These are phyloP conservation scores for Tachuris rubrigastra DNA, from an alignment of 2,113 vertebrate genomes.

Conservation along the genomic window DNA sequence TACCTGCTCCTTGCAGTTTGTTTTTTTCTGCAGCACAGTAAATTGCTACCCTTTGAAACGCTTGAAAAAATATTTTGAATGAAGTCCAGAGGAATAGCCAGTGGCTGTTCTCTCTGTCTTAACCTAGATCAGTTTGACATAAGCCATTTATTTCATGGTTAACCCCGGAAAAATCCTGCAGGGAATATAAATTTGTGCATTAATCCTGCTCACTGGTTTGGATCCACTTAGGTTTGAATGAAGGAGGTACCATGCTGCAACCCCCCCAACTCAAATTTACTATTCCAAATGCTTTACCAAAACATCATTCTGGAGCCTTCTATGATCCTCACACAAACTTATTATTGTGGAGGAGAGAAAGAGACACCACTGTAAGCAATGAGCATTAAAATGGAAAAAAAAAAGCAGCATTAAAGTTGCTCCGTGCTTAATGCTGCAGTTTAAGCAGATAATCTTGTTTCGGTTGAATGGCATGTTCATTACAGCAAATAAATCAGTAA, in stretches of 20 bases:
- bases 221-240: neutral
- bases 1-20: neutral
- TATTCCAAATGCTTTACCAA: neutral
- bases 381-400: neutral
- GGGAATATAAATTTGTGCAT: neutral
- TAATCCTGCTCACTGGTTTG: conserved; percentile 7
- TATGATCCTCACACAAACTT: neutral
- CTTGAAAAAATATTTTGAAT: neutral
- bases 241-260: neutral
- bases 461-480: conserved; percentile 41
- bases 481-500: conserved; percentile 55
- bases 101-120: neutral
- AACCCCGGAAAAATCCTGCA: conserved; percentile 32
- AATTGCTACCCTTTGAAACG: neutral
- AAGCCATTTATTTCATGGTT: conserved; percentile 54
- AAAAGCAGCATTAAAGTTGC: conserved; percentile 37
- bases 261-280: neutral
- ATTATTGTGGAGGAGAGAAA: neutral
- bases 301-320: neutral
- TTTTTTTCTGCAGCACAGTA: neutral
- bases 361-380: neutral
- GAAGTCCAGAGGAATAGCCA: conserved; percentile 5
- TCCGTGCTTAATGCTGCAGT: neutral
- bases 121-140: conserved; percentile 52
- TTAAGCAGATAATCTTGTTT: conserved; percentile 60